Evolutionary conservation across 2,888 invertebrate genomes (phyloP), one percentile per base, ranked within the genome.

Genomic region (Nasonovia ribisnigri): DNA sequence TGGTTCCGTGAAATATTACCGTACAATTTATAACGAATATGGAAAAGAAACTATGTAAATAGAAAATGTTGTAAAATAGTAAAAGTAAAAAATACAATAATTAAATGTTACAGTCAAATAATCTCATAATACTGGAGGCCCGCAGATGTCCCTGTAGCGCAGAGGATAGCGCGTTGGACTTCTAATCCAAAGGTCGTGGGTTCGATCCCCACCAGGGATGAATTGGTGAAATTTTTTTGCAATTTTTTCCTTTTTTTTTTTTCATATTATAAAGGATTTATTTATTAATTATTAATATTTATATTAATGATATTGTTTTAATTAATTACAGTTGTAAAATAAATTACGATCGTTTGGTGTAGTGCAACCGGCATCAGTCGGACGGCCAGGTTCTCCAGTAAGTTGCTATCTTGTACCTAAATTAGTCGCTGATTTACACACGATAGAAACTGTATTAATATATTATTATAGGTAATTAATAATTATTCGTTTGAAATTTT

Each of bases 81-180:
- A 16, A n/a, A 16, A 36, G 1, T 16, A 36, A 20, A 67, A 67
- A 20, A 67, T 67, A 36, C 6, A 67, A 36, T 77, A 8, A 42
- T 20, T 8, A 77, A 36, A 36, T 3, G 36, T 77, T 36, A 2
- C 3, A 77, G 6, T 77, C 20, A 77, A 77, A 77, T 77, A 77
- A 2, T 20, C 77, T 77, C 20, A 6, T 36, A 36, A 20, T 26
- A 36, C 77, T 3, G 20, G 36, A 77, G 20, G 77, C 20, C 3
- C 77, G 77, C 77, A 77, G 77, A 77, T 36, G 97, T 97, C 97
- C 97, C 97, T 97, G 97, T 97, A 97, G 97, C 97, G 97, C 97
- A 97, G 97, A 97, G 97, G 97, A 97, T 97, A 97, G 97, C 97
- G 97, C 97, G 97, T 97, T 97, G 97, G 97, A 97, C 97, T 97